Evolutionary conservation across 1,140 invertebrate species (phyloP), one percentile per base, ranked within the genome.

Genomic region (Microplitis demolitor): DNA sequence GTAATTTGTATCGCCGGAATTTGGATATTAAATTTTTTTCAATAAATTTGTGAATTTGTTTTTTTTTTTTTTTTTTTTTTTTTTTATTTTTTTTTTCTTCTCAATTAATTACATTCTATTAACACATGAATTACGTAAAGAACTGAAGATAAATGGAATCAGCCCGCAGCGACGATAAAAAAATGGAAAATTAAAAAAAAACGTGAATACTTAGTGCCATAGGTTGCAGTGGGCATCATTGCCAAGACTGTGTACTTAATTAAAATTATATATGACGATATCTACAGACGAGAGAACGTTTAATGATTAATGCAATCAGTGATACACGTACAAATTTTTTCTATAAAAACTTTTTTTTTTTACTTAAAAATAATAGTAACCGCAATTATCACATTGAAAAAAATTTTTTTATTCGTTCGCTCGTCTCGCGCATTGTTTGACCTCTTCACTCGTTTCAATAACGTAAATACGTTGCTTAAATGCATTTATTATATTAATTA

Each of bases 201-300:
- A 83, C 82, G 84, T 86, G 85, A 87, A 87, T 87, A 87, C 81
- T 85, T 84, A 83, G 86, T 87, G 86, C 86, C 86, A 87, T 87
- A 87, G 82, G 80, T 85, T 81, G 74, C 78, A 80, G 78, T 75
- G 81, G 72, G 78, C 78, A 79, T 75, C 79, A 76, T 73, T 79
- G 83, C 81, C 78, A 81, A 82, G 83, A 85, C 83, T 85, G 85
- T 78, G 78, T 87, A 86, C 84, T 87, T 87, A 86, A 85, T 83
- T 78, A 78, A 45, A 45, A 79, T 73, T 78, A 76, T 66, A 71
- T 73, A 71, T 62, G 69, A 73, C 61, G 66, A 73, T 74, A 72
- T 73, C 64, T 63, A 14, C 53, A 58, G 60, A 73, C 39, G 63
- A 56, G 50, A 60, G 54, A 67, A 69, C 60, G 70, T 66, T 24